Conservation (phyloP, 2,797 vertebrate genomes). For the Bovichtus diacanthus region DNA sequence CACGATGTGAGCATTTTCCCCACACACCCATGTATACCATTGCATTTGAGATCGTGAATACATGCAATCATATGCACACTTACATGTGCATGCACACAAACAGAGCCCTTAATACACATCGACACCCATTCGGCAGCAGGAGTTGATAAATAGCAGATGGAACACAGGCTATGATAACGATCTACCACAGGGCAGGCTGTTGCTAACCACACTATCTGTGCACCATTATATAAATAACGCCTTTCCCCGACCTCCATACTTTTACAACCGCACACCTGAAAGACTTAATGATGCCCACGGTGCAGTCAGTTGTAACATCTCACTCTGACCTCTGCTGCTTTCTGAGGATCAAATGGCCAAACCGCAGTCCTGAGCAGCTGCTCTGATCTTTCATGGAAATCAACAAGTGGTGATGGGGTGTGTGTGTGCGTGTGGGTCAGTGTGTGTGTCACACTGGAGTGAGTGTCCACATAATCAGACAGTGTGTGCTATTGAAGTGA, state of each 20-base stretch:
- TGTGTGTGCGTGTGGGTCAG: slow-evolving; percentile 17
- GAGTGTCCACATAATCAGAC: slow-evolving; percentile 40
- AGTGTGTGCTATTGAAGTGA: slow-evolving; percentile 25
- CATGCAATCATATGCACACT: neutral
- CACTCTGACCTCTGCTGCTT: slow-evolving; percentile 73
- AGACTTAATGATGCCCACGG: slow-evolving; percentile 63
- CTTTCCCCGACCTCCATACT: slow-evolving; percentile 48
- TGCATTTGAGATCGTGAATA: neutral
- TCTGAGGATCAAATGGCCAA: slow-evolving; percentile 77
- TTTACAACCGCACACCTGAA: slow-evolving; percentile 70
- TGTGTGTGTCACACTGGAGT: slow-evolving; percentile 41
- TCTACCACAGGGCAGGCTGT: slow-evolving; percentile 73
- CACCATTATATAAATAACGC: slow-evolving; percentile 69
- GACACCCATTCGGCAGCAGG: slow-evolving; percentile 39
- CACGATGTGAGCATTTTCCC: neutral
- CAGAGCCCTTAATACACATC: slow-evolving; percentile 18
- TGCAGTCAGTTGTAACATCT: slow-evolving; percentile 60
- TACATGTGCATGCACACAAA: neutral
- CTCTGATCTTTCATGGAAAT: slow-evolving; percentile 83
- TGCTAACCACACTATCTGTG: slow-evolving; percentile 64
- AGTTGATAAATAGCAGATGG: slow-evolving; percentile 67
- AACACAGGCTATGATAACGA: slow-evolving; percentile 70
- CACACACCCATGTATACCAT: neutral
- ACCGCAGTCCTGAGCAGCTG: slow-evolving; percentile 80
- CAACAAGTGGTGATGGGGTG: slow-evolving; percentile 69